phyloP scores from a whole-genome alignment of 1,140 invertebrate genomes.

The Solenopsis fugax region DNA sequence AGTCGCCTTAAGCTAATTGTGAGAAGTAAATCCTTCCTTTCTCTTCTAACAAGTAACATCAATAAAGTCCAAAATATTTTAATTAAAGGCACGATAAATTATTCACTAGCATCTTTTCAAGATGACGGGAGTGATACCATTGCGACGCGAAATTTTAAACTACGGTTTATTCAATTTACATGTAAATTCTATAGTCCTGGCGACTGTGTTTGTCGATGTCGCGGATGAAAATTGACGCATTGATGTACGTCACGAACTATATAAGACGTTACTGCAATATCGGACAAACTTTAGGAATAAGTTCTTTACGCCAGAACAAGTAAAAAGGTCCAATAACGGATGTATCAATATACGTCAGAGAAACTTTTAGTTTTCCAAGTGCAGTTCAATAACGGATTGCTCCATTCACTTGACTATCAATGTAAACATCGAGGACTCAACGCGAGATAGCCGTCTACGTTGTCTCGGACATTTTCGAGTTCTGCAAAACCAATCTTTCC shows the following conservation, averaged over 20 bases:
- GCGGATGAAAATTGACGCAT: slow-evolving; percentile 2
- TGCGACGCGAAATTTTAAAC: neutral
- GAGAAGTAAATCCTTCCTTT: slow-evolving; percentile 11
- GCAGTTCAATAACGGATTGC: slow-evolving; percentile 21
- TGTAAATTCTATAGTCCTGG: neutral
- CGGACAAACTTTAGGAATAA: slow-evolving; percentile 22
- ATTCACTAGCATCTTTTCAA: neutral
- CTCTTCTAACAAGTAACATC: neutral
- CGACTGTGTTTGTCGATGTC: slow-evolving; percentile 30
- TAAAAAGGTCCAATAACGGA: slow-evolving; percentile 27
- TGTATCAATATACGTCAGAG: slow-evolving; percentile 32
- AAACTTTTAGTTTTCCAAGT: slow-evolving; percentile 33
- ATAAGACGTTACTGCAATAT: slow-evolving; percentile 19
- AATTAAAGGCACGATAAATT: neutral
- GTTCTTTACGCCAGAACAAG: slow-evolving; percentile 15
- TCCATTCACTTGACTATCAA: slow-evolving; percentile 28
- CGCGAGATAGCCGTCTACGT: neutral
- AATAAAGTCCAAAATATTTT: neutral
- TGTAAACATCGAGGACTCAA: slow-evolving; percentile 15
- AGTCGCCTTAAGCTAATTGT: neutral
- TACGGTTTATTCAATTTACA: neutral
- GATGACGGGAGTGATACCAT: neutral
- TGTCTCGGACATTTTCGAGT: neutral
- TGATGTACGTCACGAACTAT: slow-evolving; percentile 8
- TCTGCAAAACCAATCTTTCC: neutral